Base-by-base conservation (phyloP, 1,140 invertebrate genomes). In the Lordiphosa mommai region DNA sequence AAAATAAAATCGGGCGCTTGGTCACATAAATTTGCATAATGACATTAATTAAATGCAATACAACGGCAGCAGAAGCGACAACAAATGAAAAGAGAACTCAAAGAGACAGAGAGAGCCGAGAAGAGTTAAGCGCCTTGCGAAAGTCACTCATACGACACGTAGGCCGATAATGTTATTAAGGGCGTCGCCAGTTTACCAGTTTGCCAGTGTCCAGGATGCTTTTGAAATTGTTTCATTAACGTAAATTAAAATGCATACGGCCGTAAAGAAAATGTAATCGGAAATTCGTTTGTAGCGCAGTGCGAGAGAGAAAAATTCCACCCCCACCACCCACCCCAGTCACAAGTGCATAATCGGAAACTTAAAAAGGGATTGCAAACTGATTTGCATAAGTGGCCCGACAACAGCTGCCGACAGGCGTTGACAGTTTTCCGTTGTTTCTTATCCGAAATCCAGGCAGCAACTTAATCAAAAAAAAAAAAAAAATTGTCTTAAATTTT, bases 21-120 rank as follows among this genome's bases (percentile, higher is more conserved):
- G 57, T 56, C 60, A 53, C 76, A 82, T 80, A 84, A 82, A 80
- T 80, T 80, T 80, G 57, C 76, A 82, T 80, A 76, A 80, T 80
- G 71, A 68, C 66, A 82, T 80, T 76, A 80, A 80, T 80, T 82
- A 80, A 80, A 80, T 60, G 66, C 76, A 71, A 53, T 60, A 38
- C 71, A 67, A 51, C 34, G 51, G 51, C 59, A 64, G 53, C 43
- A 59, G 27, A 64, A 37, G 34, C 12, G 48, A 41, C 29, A 44
- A 37, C 10, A 58, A 48, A 41, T 44, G 37, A 40, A 36, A 30
- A 17, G 23, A 48, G 43, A 60, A 41, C 38, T 13, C 13, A 34
- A n/a, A 12, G 12, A 13, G 9, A 5, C 5, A 40, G 17, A 9
- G 27, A 8, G 12, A 23, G 2, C n/a, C 10, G 20, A 33, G 27